phyloP scores from a whole-genome alignment of 2,888 invertebrate species.

The Chrysodeixis includens region DNA sequence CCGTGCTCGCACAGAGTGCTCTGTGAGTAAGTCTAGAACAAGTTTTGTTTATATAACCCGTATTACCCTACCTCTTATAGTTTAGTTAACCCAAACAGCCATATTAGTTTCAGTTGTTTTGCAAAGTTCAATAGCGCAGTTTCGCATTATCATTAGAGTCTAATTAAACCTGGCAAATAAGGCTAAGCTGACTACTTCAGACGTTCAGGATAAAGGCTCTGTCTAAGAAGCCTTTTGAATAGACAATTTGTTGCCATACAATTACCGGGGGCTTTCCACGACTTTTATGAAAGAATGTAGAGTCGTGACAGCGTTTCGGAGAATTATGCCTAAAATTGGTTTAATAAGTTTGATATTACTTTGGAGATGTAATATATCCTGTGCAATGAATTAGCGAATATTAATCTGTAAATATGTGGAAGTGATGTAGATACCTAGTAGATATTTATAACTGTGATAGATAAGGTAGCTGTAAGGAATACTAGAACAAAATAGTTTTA shows the following conservation, averaged over 20 bases:
- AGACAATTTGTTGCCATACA: neutral
- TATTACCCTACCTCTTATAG: neutral
- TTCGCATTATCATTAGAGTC: neutral
- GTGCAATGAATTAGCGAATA: constrained; percentile 11
- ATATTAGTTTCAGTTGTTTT: neutral
- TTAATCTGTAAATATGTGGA: constrained; percentile 6
- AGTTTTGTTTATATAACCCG: neutral
- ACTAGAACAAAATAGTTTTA: constrained; percentile 27
- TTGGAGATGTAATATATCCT: neutral
- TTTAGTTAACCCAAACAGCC: neutral
- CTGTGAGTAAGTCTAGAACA: neutral
- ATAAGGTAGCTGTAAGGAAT: constrained; percentile 23
- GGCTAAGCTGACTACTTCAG: neutral
- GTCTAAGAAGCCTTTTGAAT: neutral
- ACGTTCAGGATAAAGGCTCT: neutral
- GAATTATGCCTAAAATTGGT: neutral
- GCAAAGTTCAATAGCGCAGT: constrained; percentile 3
- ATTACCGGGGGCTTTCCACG: neutral
- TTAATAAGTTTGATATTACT: neutral
- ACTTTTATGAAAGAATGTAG: neutral
- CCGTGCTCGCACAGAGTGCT: neutral
- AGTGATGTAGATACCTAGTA: neutral
- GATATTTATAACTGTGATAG: constrained; percentile 46
- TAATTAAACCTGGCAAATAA: constrained; percentile 1
- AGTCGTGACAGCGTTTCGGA: neutral